phyloP scores from a whole-genome alignment of 2,113 vertebrate genomes.

The Rissa tridactyla region DNA sequence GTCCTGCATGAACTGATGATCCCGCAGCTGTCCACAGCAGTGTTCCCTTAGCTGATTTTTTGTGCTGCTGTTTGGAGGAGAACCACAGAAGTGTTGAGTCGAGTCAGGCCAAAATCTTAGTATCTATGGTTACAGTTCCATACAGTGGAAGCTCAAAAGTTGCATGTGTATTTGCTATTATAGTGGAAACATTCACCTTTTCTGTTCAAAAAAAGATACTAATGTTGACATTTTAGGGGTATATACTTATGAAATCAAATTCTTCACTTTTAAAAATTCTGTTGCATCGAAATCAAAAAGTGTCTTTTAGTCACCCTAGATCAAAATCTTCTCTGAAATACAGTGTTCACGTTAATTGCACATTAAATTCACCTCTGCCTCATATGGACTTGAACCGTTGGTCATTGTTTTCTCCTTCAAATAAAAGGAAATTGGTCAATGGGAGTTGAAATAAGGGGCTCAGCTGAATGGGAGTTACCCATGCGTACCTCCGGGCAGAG shows the following conservation, averaged over 20 bases:
- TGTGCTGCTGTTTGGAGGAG: background rate
- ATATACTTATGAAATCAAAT: background rate
- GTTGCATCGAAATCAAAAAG: background rate
- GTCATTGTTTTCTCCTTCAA: background rate
- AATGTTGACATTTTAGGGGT: background rate
- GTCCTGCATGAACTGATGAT: background rate
- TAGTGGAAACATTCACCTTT: background rate
- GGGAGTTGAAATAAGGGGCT: background rate
- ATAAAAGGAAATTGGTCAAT: background rate
- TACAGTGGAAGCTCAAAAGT: background rate
- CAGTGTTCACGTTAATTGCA: fast-evolving
- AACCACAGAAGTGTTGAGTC: background rate
- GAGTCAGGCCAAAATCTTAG: background rate
- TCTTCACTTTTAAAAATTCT: background rate
- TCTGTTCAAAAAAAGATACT: background rate
- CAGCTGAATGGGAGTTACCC: background rate
- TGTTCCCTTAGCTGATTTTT: background rate
- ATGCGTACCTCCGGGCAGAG: background rate
- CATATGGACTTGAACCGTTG: background rate
- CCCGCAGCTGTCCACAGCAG: background rate
- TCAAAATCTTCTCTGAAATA: background rate
- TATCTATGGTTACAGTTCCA: fast-evolving
- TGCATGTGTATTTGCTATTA: background rate
- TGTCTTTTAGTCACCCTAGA: background rate
- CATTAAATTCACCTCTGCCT: background rate